Evolutionary conservation across 2,888 invertebrate genomes (phyloP).

Genomic region (Spodoptera exigua): DNA sequence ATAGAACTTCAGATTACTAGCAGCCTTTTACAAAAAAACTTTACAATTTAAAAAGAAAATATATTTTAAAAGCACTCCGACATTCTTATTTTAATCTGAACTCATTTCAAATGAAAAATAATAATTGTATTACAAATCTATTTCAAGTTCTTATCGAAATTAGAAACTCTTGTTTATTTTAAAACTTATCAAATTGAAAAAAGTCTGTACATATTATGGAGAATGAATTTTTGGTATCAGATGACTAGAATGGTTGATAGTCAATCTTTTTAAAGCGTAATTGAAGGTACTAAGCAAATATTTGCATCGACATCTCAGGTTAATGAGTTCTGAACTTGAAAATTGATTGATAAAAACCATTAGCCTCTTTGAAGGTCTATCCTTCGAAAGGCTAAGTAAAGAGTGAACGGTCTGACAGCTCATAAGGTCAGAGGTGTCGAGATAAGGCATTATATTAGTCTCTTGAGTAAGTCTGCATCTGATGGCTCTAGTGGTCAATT

Average conservation of each 20-base stretch:
- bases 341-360: conserved; percentile 17
- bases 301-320: conserved; percentile 11
- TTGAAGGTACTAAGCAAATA: conserved; percentile 7
- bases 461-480: conserved; percentile 17
- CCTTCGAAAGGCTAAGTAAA: conserved; percentile 7
- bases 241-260: too few relatives aligned
- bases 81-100: too few relatives aligned
- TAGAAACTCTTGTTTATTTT: too few relatives aligned
- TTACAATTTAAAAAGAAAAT: not conserved
- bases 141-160: too few relatives aligned
- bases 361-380: conserved; percentile 9
- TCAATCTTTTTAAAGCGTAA: not conserved
- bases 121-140: too few relatives aligned
- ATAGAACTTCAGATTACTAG: conserved; percentile 13
- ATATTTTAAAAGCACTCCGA: too few relatives aligned
- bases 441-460: conserved; percentile 26
- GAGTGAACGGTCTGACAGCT: conserved; percentile 14
- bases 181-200: too few relatives aligned
- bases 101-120: too few relatives aligned
- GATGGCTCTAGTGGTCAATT: conserved; percentile 23
- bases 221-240: too few relatives aligned
- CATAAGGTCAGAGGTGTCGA: conserved; percentile 4
- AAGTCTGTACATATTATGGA: too few relatives aligned
- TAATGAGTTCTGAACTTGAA: conserved; percentile 17
- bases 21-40: conserved; percentile 16